Base-by-base conservation (phyloP, 2,888 invertebrate genomes). In the Syrista parreyssii region DNA sequence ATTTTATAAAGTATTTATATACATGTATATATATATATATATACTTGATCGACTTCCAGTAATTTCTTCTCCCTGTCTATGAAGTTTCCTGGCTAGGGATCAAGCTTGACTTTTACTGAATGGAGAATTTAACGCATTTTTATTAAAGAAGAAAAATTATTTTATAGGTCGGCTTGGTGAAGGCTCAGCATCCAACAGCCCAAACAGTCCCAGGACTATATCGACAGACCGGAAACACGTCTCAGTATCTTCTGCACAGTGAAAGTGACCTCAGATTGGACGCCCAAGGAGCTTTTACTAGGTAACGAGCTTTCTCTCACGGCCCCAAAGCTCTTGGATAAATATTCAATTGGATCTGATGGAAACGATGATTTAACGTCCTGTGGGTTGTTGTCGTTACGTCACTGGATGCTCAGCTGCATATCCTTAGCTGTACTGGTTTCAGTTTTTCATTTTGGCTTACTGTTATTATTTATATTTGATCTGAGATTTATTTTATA, bases 101-200 rank as follows among this genome's bases (percentile, higher is more conserved):
- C 9, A 11, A 33, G 31, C 31, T 30, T n/a, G 15, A 71, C 31
- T 9, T 30, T 30, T 15, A 12, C 3, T 30, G 33, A 9, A 71
- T 23, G 15, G 23, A 71, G 12, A 32, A 71, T 30, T 11, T 23
- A 11, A 15, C 9, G 30, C 30, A 30, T 30, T 23, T 23, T 30
- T 23, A 36, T 11, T 74, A 33, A 33, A 31, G 3, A 30, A 4
- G 1, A 30, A 15, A 71, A 71, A 31, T 71, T 31, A 12, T 76
- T 40, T 80, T 80, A 73, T 81, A 91, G 91, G 90, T 91, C 79
- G 91, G 91, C 75, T 81, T 91, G 76, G 91, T 91, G 36, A 91
- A 91, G 84, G 90, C 91, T 36, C 91, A 91, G 78, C 90, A 91
- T 83, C 91, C 91, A 34, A 88, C 90, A 4, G 90, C 88, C 31